Percentiles rank a stretch among this genome's conserved stretches.
These are phyloP conservation scores for Phengaris alcon DNA, from an alignment of 2,888 invertebrate genomes.

Conservation along the genomic window DNA sequence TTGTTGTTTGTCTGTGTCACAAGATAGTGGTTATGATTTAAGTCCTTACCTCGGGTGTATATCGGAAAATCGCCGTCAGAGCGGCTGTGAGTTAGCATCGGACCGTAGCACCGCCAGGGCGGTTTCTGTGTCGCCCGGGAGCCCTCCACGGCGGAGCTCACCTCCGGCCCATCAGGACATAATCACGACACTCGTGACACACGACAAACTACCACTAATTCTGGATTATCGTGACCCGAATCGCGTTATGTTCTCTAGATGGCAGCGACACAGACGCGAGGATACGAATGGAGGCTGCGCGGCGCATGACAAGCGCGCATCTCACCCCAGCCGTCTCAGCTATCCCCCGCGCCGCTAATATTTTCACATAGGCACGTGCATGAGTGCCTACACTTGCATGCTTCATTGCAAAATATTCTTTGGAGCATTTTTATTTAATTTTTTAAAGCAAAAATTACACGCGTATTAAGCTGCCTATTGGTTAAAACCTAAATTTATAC, in stretches of 20 bases:
- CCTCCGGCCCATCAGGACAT: conserved; percentile 66
- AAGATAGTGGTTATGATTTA: background rate
- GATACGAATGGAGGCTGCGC: conserved; percentile 67
- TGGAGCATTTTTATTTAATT: conserved; percentile 9
- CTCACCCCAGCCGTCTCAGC: conserved; percentile 50
- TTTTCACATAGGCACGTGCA: conserved; percentile 30
- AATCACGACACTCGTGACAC: conserved; percentile 56
- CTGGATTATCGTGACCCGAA: conserved; percentile 53
- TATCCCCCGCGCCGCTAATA: conserved; percentile 35
- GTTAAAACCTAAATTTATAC: background rate
- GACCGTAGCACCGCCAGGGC: conserved; percentile 82
- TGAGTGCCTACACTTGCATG: conserved; percentile 26
- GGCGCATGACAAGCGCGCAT: conserved; percentile 72
- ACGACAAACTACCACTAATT: conserved; percentile 40
- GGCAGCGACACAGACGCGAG: conserved; percentile 66
- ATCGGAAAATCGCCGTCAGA: conserved; percentile 92
- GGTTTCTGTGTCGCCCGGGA: conserved; percentile 73
- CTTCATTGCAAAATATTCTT: conserved; percentile 11
- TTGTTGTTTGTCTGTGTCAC: background rate
- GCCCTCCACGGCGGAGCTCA: conserved; percentile 76
- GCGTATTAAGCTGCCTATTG: background rate
- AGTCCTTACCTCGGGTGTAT: conserved; percentile 85
- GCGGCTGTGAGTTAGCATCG: conserved; percentile 91
- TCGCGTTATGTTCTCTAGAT: conserved; percentile 60
- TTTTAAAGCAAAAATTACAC: background rate